Percentiles rank a stretch among this genome's conserved stretches.
Evolutionary conservation across 1,140 invertebrate species (phyloP).

Genomic region (Saccostrea cuccullata): DNA sequence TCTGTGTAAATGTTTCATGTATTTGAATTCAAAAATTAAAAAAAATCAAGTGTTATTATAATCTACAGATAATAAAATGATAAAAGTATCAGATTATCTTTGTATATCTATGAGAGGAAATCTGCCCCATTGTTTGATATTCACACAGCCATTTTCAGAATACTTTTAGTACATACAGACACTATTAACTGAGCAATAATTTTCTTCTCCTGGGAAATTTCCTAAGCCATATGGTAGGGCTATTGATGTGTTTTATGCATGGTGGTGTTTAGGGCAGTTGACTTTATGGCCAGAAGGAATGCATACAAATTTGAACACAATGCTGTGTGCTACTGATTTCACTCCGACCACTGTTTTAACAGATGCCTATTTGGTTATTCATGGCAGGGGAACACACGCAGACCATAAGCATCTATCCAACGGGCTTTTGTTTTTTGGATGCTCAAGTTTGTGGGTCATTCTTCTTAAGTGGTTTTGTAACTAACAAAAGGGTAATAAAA

Average conservation of each 20-base stretch:
- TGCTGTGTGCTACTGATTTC: not conserved
- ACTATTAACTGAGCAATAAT: not conserved
- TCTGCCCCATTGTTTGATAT: not conserved
- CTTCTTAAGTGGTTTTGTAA: not conserved
- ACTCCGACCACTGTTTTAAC: not conserved
- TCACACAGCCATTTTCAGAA: slow-evolving; percentile 8
- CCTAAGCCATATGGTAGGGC: not conserved
- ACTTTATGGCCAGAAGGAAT: slow-evolving; percentile 1
- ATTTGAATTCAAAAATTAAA: no score
- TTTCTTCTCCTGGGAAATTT: not conserved
- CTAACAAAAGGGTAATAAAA: no score
- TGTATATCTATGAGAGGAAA: not conserved
- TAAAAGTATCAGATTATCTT: not conserved
- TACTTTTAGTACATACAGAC: slow-evolving; percentile 1
- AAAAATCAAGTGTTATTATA: not conserved
- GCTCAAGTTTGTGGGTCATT: not conserved
- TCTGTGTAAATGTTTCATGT: no score
- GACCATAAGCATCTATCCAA: not conserved
- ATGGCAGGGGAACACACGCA: not conserved
- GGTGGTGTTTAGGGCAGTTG: not conserved
- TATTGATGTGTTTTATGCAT: slow-evolving; percentile 21
- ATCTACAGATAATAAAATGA: not conserved
- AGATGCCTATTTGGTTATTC: not conserved
- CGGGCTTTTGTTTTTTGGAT: not conserved
- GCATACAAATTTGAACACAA: slow-evolving; percentile 16